Evolutionary conservation across 92 coral and sea anemone species (phyloP).

Genomic region (Micromussa lordhowensis): DNA sequence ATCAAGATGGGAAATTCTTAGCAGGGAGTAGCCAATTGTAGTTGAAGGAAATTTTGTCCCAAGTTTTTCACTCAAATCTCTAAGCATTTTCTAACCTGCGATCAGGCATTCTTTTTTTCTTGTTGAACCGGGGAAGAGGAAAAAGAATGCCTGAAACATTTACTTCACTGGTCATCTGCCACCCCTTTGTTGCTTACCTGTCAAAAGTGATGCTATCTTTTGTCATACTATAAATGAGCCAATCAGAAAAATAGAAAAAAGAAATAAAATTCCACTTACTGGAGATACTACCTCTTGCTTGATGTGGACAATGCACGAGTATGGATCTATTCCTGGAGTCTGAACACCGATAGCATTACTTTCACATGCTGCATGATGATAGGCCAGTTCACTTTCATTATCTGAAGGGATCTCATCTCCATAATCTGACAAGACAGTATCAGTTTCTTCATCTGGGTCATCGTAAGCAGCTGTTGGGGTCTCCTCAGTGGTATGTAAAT

Average conservation of each 20-base stretch:
- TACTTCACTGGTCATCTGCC: too few species aligned
- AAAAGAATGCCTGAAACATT: too few species aligned
- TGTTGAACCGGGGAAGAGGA: too few species aligned
- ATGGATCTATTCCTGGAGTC: conserved; percentile 6
- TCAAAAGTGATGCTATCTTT: too few species aligned
- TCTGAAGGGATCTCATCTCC: conserved; percentile 4
- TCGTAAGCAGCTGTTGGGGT: not conserved
- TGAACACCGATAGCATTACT: not conserved
- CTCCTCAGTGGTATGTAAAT: not conserved
- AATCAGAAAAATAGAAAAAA: not conserved
- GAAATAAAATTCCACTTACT: conserved; percentile 13
- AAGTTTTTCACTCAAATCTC: too few species aligned
- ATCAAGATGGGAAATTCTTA: too few species aligned
- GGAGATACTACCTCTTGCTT: conserved; percentile 32
- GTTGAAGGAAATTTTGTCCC: too few species aligned
- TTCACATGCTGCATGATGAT: not conserved
- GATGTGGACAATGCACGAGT: conserved; percentile 30
- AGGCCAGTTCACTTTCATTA: not conserved
- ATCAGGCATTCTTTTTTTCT: too few species aligned
- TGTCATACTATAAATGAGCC: too few species aligned
- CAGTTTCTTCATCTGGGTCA: not conserved
- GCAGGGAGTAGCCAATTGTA: too few species aligned
- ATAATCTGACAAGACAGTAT: not conserved
- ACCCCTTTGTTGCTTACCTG: too few species aligned
- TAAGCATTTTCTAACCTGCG: too few species aligned